Evolutionary conservation across 2,888 invertebrate species (phyloP).

Genomic region (Ennomos quercinarius): DNA sequence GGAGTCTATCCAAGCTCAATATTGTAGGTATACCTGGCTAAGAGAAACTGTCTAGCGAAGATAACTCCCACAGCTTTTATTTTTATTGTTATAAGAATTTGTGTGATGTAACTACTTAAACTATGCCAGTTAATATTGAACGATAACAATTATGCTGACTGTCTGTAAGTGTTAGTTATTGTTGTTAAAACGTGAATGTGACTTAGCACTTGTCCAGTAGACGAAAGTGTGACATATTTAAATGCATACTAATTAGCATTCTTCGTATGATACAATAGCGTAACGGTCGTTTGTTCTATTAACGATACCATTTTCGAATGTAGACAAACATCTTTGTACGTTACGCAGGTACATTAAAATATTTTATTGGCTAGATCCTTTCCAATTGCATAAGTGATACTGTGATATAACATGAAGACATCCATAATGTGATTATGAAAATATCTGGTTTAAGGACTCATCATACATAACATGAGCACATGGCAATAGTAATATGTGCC

Average conservation of each 20-base stretch:
- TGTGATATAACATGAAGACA: constrained; percentile 19
- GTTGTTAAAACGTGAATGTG: background rate
- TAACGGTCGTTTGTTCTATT: constrained; percentile 54
- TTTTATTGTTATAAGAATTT: too few relatives aligned
- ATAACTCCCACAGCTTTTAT: too few relatives aligned
- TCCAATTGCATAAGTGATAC: constrained; percentile 32
- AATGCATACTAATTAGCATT: constrained; percentile 52
- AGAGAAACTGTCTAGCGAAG: too few relatives aligned
- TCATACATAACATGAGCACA: too few relatives aligned
- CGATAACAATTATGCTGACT: too few relatives aligned
- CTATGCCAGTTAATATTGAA: too few relatives aligned
- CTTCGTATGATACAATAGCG: constrained; percentile 47
- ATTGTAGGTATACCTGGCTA: background rate
- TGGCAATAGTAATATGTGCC: too few relatives aligned
- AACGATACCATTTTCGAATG: constrained; percentile 33
- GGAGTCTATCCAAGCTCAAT: too few relatives aligned
- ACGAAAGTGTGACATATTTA: constrained; percentile 51
- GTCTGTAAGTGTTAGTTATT: too few relatives aligned
- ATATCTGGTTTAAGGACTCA: background rate
- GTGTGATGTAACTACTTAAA: too few relatives aligned
- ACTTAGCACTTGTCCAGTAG: constrained; percentile 4
- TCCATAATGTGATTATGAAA: constrained; percentile 9
- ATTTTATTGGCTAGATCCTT: constrained; percentile 31
- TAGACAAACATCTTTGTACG: constrained; percentile 37
- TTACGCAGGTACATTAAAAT: constrained; percentile 36